Conservation (phyloP, 2,888 invertebrate genomes). For the Elegia similella region DNA sequence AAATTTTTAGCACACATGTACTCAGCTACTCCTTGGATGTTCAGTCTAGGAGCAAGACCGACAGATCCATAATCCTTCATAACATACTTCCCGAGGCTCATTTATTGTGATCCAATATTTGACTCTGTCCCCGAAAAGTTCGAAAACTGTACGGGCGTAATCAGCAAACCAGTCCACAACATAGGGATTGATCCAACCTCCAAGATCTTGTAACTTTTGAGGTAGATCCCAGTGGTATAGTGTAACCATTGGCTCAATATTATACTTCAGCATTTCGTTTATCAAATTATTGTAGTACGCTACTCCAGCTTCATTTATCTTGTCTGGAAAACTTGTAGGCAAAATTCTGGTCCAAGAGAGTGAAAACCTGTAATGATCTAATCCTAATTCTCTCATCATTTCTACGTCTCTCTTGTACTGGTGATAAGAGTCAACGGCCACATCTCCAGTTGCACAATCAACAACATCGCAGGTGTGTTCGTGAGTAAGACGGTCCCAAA, state of each 20-base stretch:
- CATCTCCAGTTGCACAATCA: constrained; percentile 64
- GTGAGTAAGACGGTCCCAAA: constrained; percentile 79
- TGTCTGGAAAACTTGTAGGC: constrained; percentile 70
- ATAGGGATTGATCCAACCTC: constrained; percentile 57
- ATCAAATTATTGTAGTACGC: constrained; percentile 55
- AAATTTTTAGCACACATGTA: constrained; percentile 55
- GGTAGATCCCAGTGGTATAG: constrained; percentile 71
- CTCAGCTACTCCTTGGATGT: constrained; percentile 51
- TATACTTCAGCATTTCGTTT: constrained; percentile 45
- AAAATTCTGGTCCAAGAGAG: constrained; percentile 82
- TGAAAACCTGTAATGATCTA: constrained; percentile 72
- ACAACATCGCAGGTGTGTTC: not conserved
- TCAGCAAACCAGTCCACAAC: constrained; percentile 51
- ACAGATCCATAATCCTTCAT: constrained; percentile 35
- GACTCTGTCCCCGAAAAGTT: constrained; percentile 52
- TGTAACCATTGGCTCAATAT: constrained; percentile 78
- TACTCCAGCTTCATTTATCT: constrained; percentile 64
- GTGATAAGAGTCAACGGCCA: constrained; percentile 79
- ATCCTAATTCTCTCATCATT: constrained; percentile 50
- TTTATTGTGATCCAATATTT: constrained; percentile 71
- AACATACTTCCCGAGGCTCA: constrained; percentile 52
- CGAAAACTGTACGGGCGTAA: constrained; percentile 50
- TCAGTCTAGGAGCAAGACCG: not conserved
- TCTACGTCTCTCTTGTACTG: constrained; percentile 73
- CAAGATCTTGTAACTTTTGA: constrained; percentile 59